These are phyloP conservation scores for Gobiocypris rarus DNA, from an alignment of 2,113 vertebrate genomes.

Conservation along the genomic window DNA sequence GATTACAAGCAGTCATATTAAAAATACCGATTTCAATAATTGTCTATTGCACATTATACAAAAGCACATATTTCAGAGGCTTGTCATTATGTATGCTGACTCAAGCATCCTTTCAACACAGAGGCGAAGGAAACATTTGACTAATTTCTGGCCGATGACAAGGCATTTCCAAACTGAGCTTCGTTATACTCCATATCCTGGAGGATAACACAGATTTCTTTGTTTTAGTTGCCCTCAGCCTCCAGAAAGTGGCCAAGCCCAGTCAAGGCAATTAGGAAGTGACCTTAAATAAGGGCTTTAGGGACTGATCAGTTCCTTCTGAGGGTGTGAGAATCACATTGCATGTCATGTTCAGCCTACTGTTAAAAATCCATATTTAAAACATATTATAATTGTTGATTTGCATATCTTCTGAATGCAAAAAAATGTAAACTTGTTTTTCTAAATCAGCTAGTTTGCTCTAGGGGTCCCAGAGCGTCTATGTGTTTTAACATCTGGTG, in stretches of 20 bases:
- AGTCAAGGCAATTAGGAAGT: constrained; percentile 40
- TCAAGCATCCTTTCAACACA: constrained; percentile 62
- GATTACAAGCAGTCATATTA: neutral
- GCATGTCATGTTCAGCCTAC: constrained; percentile 28
- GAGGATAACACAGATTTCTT: constrained; percentile 71
- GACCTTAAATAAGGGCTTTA: constrained; percentile 14
- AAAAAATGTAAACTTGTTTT: constrained; percentile 16
- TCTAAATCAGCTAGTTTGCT: neutral
- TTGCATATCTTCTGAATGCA: neutral
- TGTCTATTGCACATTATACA: neutral
- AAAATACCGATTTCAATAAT: neutral
- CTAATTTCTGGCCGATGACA: constrained; percentile 62
- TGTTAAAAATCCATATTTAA: neutral
- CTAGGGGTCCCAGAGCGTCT: neutral
- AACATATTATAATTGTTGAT: neutral
- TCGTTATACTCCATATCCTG: constrained; percentile 62
- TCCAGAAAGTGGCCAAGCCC: constrained; percentile 59
- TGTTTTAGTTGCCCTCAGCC: constrained; percentile 66
- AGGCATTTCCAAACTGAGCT: constrained; percentile 63
- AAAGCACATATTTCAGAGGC: constrained; percentile 9
- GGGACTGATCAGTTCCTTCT: constrained; percentile 18
- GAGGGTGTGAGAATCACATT: constrained; percentile 58
- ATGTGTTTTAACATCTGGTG: constrained; percentile 35
- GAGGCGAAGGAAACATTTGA: constrained; percentile 51
- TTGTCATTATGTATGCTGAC: constrained; percentile 66